phyloP scores from a whole-genome alignment of 1,140 invertebrate species.

The Drosophila nasuta region DNA sequence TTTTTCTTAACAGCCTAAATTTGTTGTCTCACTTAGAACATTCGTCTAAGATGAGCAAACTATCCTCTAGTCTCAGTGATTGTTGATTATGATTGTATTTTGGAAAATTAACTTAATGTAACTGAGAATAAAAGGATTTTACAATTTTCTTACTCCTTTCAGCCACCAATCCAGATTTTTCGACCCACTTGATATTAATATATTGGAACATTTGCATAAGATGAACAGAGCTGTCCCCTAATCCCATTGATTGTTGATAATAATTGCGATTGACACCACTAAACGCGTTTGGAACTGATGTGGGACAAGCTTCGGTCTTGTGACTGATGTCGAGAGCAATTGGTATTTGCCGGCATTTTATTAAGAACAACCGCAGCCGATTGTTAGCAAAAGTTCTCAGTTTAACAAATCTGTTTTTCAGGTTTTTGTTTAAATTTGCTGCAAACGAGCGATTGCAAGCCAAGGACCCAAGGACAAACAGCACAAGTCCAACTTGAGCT shows the following conservation, averaged over 20 bases:
- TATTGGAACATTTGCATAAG: too few relatives aligned
- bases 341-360: conserved; percentile 36
- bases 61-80: too few relatives aligned
- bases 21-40: too few relatives aligned
- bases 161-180: too few relatives aligned
- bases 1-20: too few relatives aligned
- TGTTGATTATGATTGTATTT: too few relatives aligned
- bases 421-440: conserved; percentile 36
- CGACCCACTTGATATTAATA: too few relatives aligned
- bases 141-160: too few relatives aligned
- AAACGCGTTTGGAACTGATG: neutral
- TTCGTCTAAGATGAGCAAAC: too few relatives aligned
- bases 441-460: conserved; percentile 22
- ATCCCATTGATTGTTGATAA: conserved; percentile 77
- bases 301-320: conserved; percentile 23
- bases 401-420: conserved; percentile 45
- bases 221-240: conserved; percentile 35
- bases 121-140: too few relatives aligned
- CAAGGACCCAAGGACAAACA: conserved; percentile 39
- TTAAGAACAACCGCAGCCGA: conserved; percentile 42
- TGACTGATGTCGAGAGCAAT: neutral
- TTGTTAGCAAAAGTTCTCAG: conserved; percentile 27
- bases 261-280: conserved; percentile 67
- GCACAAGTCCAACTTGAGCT: conserved; percentile 56
- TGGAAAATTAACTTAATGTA: too few relatives aligned